Conservation (phyloP, 2,113 vertebrate species). For the Psettodes erumei region DNA sequence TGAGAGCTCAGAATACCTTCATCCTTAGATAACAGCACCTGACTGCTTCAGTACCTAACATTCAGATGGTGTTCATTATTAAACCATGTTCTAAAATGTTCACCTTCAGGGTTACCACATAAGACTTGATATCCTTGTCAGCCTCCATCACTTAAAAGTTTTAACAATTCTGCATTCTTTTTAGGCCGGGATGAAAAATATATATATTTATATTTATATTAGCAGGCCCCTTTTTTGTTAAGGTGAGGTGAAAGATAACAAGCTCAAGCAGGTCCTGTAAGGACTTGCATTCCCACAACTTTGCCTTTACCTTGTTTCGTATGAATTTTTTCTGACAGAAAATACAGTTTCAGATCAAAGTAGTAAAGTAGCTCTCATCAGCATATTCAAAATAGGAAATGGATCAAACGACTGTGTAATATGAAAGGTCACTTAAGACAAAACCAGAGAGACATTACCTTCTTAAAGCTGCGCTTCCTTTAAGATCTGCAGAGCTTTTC, state of each 20-base stretch:
- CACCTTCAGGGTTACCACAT: constrained; percentile 42
- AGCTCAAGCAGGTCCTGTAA: neutral
- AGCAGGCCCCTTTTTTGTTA: neutral
- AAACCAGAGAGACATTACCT: no score
- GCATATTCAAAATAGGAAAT: no score
- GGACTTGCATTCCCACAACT: no score
- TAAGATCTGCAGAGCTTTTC: no score
- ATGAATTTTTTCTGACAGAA: no score
- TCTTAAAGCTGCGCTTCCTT: no score
- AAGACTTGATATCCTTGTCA: constrained; percentile 8
- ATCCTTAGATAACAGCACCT: constrained; percentile 20
- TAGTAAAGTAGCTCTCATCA: no score
- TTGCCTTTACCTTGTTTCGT: no score
- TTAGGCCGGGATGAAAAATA: neutral
- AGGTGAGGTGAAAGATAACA: neutral
- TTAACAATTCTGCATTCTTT: constrained; percentile 9
- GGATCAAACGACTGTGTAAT: neutral
- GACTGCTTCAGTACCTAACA: constrained; percentile 8
- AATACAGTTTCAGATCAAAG: no score
- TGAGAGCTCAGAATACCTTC: constrained; percentile 47
- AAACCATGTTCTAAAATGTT: constrained; percentile 36
- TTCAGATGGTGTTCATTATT: constrained; percentile 13
- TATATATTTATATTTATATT: no score
- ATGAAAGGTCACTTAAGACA: no score
- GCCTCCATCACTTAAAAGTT: constrained; percentile 5